These are phyloP conservation scores for Actenoides hombroni DNA, from an alignment of 2,113 vertebrate genomes.

Conservation along the genomic window DNA sequence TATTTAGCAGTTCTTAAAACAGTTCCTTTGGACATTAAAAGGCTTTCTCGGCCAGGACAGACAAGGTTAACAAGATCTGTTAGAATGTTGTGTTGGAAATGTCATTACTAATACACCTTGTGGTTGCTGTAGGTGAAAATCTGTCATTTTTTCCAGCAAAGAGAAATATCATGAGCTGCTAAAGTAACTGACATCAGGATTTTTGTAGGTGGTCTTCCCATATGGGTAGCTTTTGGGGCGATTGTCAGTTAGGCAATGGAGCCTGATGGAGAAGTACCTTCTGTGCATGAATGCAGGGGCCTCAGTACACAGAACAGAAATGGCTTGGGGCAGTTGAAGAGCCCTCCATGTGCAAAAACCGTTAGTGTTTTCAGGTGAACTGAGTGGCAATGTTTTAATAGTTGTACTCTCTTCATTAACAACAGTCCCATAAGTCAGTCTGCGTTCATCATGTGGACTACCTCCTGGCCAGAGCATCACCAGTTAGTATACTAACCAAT, in stretches of 20 bases:
- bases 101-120: neutral
- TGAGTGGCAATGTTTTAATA: neutral
- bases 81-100: neutral
- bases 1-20: neutral
- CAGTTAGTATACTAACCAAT: neutral
- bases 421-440: neutral
- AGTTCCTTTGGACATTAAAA: neutral
- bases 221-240: neutral
- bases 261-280: neutral
- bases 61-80: neutral
- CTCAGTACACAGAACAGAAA: neutral
- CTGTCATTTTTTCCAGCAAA: neutral
- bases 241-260: neutral
- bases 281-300: neutral
- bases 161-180: neutral
- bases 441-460: neutral
- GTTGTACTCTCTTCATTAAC: neutral
- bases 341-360: neutral
- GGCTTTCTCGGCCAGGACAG: neutral
- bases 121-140: neutral
- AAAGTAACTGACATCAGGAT: neutral
- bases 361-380: neutral
- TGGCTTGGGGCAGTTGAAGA: neutral
- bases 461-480: neutral
- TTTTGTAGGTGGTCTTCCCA: neutral